phyloP scores from a whole-genome alignment of 2,113 vertebrate species.

The Dolichallabes microphthalmus region DNA sequence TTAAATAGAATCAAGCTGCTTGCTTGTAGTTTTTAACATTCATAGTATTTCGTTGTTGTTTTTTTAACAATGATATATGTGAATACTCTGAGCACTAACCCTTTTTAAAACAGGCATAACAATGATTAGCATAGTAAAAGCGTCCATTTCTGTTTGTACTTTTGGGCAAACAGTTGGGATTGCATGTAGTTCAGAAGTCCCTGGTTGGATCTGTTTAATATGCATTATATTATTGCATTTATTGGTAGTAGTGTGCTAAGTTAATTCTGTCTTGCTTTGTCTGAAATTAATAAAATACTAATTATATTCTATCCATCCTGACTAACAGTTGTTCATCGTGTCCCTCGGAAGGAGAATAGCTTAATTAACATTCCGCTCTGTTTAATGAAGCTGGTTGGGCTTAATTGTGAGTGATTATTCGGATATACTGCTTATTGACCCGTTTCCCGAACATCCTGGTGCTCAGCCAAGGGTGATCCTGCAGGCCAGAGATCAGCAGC shows the following conservation, averaged over 20 bases:
- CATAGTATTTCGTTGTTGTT: not conserved
- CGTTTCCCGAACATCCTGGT: conserved; percentile 13
- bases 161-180: not conserved
- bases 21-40: not conserved
- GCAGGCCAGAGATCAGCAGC: conserved; percentile 29
- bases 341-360: conserved; percentile 4
- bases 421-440: not conserved
- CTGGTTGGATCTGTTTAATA: not conserved
- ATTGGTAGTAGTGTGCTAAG: not conserved
- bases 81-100: not conserved
- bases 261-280: not conserved
- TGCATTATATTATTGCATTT: not conserved
- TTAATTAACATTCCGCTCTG: conserved; percentile 16
- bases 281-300: not conserved
- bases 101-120: not conserved
- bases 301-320: not conserved
- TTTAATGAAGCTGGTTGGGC: conserved; percentile 37
- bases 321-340: not conserved
- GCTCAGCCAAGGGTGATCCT: conserved; percentile 39
- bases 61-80: not conserved
- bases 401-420: conserved; percentile 34
- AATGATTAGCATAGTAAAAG: not conserved
- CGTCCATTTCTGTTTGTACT: not conserved
- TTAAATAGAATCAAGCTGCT: not conserved
- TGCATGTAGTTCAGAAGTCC: not conserved